Conservation (phyloP, 2,113 vertebrate species). For the Ondatra zibethicus region DNA sequence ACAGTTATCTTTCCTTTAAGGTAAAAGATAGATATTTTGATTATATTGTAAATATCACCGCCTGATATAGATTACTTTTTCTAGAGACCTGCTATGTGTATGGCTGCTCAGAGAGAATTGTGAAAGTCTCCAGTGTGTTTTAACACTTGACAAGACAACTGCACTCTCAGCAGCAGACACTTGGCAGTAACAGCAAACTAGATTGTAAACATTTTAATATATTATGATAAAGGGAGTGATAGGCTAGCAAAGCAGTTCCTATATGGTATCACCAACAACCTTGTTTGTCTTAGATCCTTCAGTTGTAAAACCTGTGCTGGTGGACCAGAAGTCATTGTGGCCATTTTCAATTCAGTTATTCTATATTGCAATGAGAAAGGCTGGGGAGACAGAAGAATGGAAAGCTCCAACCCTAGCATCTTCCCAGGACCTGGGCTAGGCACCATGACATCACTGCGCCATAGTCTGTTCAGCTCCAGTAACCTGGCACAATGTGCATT, state of each 20-base stretch:
- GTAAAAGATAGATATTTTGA: background rate
- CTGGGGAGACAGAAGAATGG: no score
- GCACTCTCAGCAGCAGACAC: background rate
- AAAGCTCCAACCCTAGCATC: background rate
- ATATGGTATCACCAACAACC: background rate
- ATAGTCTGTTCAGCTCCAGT: background rate
- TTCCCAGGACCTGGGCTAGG: background rate
- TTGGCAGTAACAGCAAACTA: background rate
- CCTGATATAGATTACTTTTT: background rate
- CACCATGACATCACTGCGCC: background rate
- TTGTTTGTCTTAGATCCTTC: background rate
- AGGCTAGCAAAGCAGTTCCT: background rate
- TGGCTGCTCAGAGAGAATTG: background rate
- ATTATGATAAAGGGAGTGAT: background rate
- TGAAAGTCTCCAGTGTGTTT: accelerated
- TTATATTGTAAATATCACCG: background rate
- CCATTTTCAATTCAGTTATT: background rate
- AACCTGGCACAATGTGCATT: background rate
- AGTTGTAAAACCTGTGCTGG: background rate
- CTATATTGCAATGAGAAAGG: accelerated
- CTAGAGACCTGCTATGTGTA: background rate
- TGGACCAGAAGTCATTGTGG: background rate
- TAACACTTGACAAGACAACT: background rate
- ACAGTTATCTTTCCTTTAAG: background rate
- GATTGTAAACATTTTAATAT: background rate